phyloP scores from a whole-genome alignment of 2,797 vertebrate species.

The Cryptoblepharus egeriae region DNA sequence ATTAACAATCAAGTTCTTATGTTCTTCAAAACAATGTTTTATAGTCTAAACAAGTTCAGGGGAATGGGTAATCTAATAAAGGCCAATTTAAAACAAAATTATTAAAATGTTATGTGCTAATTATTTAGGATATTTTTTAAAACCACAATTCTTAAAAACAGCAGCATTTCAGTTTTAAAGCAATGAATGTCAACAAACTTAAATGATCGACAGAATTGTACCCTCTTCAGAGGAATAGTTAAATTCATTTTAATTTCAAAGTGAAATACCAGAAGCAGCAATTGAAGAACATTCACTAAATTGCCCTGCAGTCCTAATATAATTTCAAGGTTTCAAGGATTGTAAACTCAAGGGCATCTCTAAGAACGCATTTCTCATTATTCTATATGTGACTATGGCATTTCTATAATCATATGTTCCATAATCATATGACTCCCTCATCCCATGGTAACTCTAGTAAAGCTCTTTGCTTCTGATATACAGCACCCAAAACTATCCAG shows the following conservation, averaged over 20 bases:
- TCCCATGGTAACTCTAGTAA: neutral
- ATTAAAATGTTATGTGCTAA: constrained; percentile 23
- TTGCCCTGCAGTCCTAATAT: neutral
- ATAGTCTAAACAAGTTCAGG: constrained; percentile 34
- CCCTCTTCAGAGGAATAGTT: neutral
- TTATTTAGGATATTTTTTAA: neutral
- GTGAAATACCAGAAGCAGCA: neutral
- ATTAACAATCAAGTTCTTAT: constrained; percentile 11
- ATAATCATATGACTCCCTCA: neutral
- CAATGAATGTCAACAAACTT: constrained; percentile 1
- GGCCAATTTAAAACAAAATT: constrained; percentile 29
- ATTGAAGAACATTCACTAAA: neutral
- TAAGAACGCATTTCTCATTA: no score
- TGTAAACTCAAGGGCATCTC: neutral
- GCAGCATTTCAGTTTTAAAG: neutral
- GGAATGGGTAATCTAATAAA: constrained; percentile 30
- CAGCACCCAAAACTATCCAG: no score
- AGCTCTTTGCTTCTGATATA: neutral
- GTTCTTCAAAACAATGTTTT: constrained; percentile 20
- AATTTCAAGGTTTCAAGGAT: neutral
- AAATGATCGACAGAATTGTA: constrained; percentile 3
- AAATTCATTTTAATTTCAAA: neutral
- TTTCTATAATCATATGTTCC: neutral
- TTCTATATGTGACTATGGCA: neutral
- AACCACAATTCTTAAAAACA: neutral